A percentile compares a stretch with the other conserved stretches of the same genome.
These are phyloP conservation scores for Poecile montanus DNA, from an alignment of 2,797 vertebrate genomes.

Conservation along the genomic window DNA sequence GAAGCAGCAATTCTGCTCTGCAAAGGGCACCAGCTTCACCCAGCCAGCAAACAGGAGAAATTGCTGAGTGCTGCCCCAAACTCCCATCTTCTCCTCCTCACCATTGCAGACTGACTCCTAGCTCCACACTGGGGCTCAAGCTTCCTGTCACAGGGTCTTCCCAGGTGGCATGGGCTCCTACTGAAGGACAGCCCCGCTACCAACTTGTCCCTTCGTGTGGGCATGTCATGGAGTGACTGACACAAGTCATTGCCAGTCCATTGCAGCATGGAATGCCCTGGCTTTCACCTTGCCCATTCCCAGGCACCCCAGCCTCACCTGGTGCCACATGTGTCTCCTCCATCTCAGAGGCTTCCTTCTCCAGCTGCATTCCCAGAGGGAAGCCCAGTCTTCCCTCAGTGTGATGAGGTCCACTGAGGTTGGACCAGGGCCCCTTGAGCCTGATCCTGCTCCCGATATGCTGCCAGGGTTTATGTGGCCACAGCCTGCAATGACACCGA, in stretches of 20 bases:
- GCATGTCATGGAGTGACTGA: rapidly evolving
- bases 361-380: rapidly evolving
- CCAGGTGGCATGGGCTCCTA: rapidly evolving
- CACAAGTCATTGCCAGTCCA: neutral
- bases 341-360: neutral
- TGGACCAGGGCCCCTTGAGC: rapidly evolving
- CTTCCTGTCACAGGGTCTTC: rapidly evolving
- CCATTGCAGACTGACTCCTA: neutral
- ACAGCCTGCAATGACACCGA: neutral
- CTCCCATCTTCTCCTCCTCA: neutral
- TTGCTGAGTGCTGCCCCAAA: neutral
- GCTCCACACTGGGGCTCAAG: neutral
- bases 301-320: neutral
- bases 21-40: neutral
- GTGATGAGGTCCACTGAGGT: neutral
- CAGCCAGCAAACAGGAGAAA: neutral
- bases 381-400: neutral
- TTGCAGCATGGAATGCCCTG: neutral
- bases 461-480: neutral
- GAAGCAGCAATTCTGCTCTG: constrained; percentile 4
- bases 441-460: neutral
- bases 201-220: neutral
- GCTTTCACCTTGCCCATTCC: neutral
- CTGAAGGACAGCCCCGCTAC: neutral
- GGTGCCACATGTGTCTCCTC: rapidly evolving